Evolutionary conservation across 2,888 invertebrate genomes (phyloP), one percentile per base, ranked within the genome.

Genomic region (Dorcus hopei): DNA sequence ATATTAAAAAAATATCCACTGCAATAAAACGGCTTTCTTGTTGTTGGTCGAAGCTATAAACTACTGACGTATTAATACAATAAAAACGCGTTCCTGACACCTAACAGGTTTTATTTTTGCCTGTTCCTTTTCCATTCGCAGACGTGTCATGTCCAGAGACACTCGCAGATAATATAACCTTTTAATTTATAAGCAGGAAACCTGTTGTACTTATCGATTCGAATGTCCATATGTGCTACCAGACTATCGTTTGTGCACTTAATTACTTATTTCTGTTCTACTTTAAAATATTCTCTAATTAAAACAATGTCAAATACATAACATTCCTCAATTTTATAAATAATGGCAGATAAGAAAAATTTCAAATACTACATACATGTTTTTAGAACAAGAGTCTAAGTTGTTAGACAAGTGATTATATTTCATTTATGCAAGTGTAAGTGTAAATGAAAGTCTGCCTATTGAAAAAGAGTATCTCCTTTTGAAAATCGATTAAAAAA

Each of bases 101-200:
- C 61, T 60, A 61, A 64, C 61, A 61, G 56, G 63, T 61, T 61
- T 60, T 40, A 60, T 58, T 61, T 59, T 55, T 60, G 49, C 47
- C 42, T 41, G 58, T 51, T 50, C 42, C 49, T 56, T 55, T 56
- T 57, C 53, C 60, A 53, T 49, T 53, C 52, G 57, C 56, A 49
- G 39, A 42, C 57, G 19, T 53, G 56, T 57, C 57, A 49, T 53
- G 57, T 57, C 53, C 57, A 16, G 52, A 41, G 59, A 59, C 59
- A 52, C 56, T 55, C 26, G 56, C 56, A 59, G 59, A 59, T 59
- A 59, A 55, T 59, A 52, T 58, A 54, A 54, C 49, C 58, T 58
- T 58, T 58, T 54, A 58, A 58, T 58, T 58, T 58, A 59, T 59
- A 50, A 59, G 50, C 59, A 47, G 59, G 59, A 56, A 59, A 59